Evolutionary conservation across 1,140 invertebrate genomes (phyloP), one percentile per base, ranked within the genome.

Genomic region (Holotrichia oblita): DNA sequence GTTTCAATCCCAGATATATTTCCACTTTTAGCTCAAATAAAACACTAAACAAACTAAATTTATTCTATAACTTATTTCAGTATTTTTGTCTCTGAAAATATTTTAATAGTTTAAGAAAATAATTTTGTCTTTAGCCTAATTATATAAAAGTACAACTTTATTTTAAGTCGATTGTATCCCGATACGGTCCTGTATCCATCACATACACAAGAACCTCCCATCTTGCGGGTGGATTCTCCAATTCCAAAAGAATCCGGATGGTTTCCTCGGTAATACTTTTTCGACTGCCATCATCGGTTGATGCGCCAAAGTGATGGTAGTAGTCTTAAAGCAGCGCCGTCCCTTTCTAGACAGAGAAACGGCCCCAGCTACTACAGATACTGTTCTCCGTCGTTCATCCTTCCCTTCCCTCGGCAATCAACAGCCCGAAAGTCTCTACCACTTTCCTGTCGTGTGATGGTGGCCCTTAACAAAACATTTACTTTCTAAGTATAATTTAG

Each of bases 401-500:
- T n/a, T 17, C 48, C 14, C 48, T 17, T n/a, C n/a, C n/a, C 48
- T 7, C 48, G 14, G 48, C 48, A 55, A 55, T 17, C 48, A 55
- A 55, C 48, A 55, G 14, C 48, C 48, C 48, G 48, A 55, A 55
- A 55, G 48, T 17, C 48, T 55, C 17, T 55, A 6, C 48, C 48
- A 55, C 48, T 55, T 17, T 14, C 14, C 14, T 14, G 12, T 55
- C 48, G 48, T 34, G 27, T 34, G 17, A 55, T 55, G 14, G 48
- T 17, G 48, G 48, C n/a, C 48, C 48, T 55, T 55, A 55, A 55
- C 48, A 55, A 55, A 55, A 55, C 48, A 55, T 55, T 55, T 55
- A 55, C 48, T 55, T 55, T 55, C 48, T 55, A 55, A 55, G 48
- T 55, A 55, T 55, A 55, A 55, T 55, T 55, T 55, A 55, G 48